phyloP scores from a whole-genome alignment of 92 coral and sea anemone genomes.

The Desmophyllum pertusum region DNA sequence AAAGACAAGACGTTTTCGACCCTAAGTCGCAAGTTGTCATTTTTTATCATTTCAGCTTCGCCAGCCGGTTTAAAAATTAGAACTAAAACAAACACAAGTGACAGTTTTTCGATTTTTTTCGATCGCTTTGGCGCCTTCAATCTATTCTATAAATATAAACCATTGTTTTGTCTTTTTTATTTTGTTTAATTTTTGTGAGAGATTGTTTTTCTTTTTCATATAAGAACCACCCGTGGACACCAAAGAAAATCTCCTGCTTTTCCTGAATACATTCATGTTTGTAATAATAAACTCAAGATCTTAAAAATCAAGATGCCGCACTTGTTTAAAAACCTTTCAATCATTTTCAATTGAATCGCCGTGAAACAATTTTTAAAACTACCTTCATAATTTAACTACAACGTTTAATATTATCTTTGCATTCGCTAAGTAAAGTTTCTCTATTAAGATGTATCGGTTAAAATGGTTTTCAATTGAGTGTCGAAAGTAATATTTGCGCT shows the following conservation, averaged over 20 bases:
- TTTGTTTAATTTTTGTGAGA: not conserved
- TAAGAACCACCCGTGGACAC: not conserved
- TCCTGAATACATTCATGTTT: not conserved
- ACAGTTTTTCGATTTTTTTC: not conserved
- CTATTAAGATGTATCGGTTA: too few relatives aligned
- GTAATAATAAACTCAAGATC: not conserved
- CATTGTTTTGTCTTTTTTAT: not conserved
- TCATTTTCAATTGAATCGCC: not conserved
- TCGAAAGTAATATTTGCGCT: too few relatives aligned
- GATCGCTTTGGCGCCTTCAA: not conserved
- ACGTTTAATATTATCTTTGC: too few relatives aligned
- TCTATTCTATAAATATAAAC: not conserved
- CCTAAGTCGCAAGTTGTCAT: not conserved
- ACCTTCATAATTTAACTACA: too few relatives aligned
- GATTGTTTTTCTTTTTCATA: not conserved
- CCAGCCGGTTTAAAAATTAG: not conserved
- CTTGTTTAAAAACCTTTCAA: not conserved
- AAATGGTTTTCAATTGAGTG: too few relatives aligned
- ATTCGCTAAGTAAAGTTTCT: too few relatives aligned
- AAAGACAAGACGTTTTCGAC: not conserved
- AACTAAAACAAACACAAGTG: not conserved
- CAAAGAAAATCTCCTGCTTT: not conserved
- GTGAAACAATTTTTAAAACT: not conserved
- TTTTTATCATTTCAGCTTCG: conserved; percentile 8
- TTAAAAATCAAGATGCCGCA: not conserved